These are phyloP conservation scores for Ptychochromis oligacanthus DNA, from an alignment of 2,113 vertebrate species.

Conservation along the genomic window DNA sequence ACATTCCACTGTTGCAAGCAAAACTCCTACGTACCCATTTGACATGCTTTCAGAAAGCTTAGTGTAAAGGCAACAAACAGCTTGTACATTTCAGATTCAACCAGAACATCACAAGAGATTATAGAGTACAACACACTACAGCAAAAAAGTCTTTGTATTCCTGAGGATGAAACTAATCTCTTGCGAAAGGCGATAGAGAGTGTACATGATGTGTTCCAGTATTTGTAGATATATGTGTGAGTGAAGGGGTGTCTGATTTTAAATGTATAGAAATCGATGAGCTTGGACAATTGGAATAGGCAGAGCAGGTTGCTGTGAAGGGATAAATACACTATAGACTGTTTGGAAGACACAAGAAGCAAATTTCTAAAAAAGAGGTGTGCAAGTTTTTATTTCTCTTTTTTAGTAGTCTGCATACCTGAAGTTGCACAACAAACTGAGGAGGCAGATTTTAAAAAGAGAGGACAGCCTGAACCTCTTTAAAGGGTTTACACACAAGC, in stretches of 20 bases:
- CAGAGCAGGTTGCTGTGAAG: too few relatives aligned
- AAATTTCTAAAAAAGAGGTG: too few relatives aligned
- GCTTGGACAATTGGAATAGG: too few relatives aligned
- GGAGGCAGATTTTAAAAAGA: too few relatives aligned
- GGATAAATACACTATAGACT: too few relatives aligned
- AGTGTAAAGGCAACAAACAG: neutral
- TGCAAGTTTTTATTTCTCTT: too few relatives aligned
- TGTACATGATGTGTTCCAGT: neutral
- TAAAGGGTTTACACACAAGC: too few relatives aligned
- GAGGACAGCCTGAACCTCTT: too few relatives aligned
- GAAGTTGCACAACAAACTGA: too few relatives aligned
- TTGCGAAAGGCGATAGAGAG: neutral
- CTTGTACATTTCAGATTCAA: neutral
- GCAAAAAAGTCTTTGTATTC: neutral
- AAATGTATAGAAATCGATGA: neutral
- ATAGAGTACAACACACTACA: neutral
- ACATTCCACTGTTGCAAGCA: neutral
- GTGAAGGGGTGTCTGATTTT: neutral
- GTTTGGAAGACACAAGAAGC: too few relatives aligned
- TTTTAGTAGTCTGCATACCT: too few relatives aligned
- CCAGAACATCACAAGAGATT: conserved; percentile 16
- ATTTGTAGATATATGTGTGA: neutral
- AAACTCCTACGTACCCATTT: neutral
- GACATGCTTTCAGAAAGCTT: neutral
- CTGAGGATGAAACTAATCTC: conserved; percentile 10